A percentile compares a stretch with the other conserved stretches of the same genome.
Evolutionary conservation across 2,113 vertebrate species (phyloP).

Genomic region (Eubucco bourcierii): DNA sequence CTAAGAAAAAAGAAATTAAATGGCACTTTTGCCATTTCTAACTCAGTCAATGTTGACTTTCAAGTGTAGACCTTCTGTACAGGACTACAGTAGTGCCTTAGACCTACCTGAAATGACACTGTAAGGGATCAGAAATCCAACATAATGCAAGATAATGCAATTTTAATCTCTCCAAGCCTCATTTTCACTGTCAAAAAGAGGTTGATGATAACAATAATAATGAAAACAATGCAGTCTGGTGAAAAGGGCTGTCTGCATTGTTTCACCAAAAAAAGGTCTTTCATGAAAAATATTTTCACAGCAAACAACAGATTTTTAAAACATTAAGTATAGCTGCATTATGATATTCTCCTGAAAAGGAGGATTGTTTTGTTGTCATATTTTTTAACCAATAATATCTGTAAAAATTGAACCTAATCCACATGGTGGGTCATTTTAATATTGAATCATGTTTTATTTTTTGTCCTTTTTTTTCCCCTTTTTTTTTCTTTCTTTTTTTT

Average conservation of each 20-base stretch:
- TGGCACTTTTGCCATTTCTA: background rate
- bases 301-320: background rate
- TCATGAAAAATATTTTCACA: background rate
- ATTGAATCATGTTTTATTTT: background rate
- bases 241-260: background rate
- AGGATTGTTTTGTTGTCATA: background rate
- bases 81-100: background rate
- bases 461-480: background rate
- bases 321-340: background rate
- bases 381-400: background rate
- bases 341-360: background rate
- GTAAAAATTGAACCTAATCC: background rate
- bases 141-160: background rate
- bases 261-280: background rate
- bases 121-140: background rate
- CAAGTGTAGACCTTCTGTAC: background rate
- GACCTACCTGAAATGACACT: accelerated
- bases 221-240: accelerated
- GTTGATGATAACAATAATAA: background rate
- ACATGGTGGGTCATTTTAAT: background rate
- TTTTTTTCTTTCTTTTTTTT: background rate
- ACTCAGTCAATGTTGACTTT: background rate
- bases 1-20: background rate
- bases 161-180: background rate
- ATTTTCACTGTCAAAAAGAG: background rate